phyloP scores from a whole-genome alignment of 2,797 vertebrate genomes.

The Molossus alvarezi region DNA sequence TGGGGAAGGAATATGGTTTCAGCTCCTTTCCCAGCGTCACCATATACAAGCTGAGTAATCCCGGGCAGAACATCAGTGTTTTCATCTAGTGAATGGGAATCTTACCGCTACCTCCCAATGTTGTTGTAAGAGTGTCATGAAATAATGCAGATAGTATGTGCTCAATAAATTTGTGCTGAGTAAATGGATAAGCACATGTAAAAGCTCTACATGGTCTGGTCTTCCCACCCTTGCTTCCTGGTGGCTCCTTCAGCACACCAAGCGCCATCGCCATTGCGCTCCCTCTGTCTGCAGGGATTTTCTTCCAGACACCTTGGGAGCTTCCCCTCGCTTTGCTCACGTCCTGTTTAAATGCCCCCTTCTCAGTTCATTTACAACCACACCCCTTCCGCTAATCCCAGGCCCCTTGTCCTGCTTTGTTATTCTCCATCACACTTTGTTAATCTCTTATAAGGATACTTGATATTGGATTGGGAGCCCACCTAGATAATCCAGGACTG shows the following conservation, averaged over 20 bases:
- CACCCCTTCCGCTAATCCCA: not conserved
- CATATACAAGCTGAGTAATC: not conserved
- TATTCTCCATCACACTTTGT: not conserved
- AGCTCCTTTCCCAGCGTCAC: not conserved
- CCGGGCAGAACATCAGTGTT: not conserved
- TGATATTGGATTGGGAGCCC: not conserved
- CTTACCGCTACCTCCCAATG: not conserved
- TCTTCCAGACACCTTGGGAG: rapidly evolving
- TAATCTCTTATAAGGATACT: not conserved
- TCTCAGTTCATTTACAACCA: not conserved
- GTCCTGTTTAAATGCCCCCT: not conserved
- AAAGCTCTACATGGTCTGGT: no score
- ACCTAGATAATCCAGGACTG: not conserved
- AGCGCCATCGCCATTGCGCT: not conserved
- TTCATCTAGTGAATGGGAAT: not conserved
- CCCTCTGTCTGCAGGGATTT: not conserved
- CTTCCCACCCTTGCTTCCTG: not conserved
- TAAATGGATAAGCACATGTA: not conserved
- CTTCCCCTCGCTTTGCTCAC: rapidly evolving
- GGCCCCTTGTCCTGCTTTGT: not conserved
- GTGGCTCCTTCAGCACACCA: not conserved
- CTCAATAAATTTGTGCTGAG: not conserved
- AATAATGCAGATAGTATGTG: rapidly evolving
- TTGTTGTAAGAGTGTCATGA: not conserved
- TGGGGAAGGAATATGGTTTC: not conserved